Evolutionary conservation across 2,888 invertebrate species (phyloP), one percentile per base, ranked within the genome.

Genomic region (Eupithecia pulchellata): DNA sequence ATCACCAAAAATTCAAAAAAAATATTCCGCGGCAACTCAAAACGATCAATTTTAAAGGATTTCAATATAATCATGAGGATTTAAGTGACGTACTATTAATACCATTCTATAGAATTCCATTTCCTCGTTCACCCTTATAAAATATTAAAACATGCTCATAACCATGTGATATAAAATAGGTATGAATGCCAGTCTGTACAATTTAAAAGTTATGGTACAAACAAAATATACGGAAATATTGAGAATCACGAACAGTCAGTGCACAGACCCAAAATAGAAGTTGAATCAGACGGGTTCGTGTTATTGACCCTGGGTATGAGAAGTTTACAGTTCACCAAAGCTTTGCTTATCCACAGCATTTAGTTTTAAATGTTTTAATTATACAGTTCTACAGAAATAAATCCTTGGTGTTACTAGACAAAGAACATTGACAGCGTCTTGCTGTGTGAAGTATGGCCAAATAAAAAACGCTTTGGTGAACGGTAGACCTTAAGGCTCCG

Each of bases 251-350:
- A 61, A 57, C 57, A 29, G 29, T 30, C 55, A 58, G 55, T 30
- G 63, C 32, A 61, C 32, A 25, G 57, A 68, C 70, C 61, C 58
- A 66, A 73, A 73, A 69, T 73, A 73, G 67, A 61, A 73, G 61
- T 64, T 42, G 52, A 72, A 69, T 66, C 66, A 25, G 30, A 66
- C 58, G 57, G 73, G 66, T 68, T 70, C 58, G 73, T 74, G 75
- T 77, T 77, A 75, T 72, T 77, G 77, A 75, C 77, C 77, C 72
- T 75, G 58, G 8, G 20, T n/a, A 47, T 47, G n/a, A n/a, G 42
- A 42, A 42, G 8, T 42, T 6, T 20, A 47, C 20, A 20, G 42
- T 52, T 25, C 25, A 52, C 13, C 13, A 25, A 52, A 11, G 25
- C 20, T 52, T 52, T 52, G 47, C 20, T 52, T 1, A 6, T 4